Conservation (phyloP, 2,113 vertebrate species). For the Haemorhous mexicanus region DNA sequence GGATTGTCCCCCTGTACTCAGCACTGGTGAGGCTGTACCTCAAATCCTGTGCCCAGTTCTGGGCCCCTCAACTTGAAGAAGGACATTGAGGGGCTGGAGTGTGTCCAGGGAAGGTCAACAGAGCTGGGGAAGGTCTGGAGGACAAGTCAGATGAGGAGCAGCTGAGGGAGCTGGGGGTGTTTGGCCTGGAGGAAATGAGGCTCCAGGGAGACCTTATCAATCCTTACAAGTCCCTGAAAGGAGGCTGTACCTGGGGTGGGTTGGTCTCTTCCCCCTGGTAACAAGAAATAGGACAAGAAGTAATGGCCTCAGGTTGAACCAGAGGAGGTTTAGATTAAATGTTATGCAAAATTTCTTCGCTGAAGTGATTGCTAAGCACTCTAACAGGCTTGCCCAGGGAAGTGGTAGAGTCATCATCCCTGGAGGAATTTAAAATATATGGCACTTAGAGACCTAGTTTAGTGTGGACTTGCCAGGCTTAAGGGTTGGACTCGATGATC, state of each 20-base stretch:
- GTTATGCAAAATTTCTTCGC: background rate
- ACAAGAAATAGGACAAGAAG: background rate
- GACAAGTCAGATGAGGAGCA: background rate
- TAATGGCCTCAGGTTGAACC: background rate
- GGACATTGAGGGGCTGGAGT: rapidly evolving
- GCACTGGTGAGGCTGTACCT: background rate
- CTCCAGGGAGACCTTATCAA: background rate
- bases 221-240: background rate
- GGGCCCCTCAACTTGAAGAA: background rate
- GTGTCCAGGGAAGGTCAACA: rapidly evolving
- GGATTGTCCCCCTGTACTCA: rapidly evolving
- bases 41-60: rapidly evolving
- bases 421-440: background rate
- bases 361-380: background rate
- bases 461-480: background rate
- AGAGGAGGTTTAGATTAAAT: background rate
- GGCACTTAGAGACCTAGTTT: background rate
- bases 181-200: background rate
- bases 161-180: background rate
- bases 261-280: background rate
- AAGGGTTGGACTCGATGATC: background rate
- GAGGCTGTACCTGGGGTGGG: background rate
- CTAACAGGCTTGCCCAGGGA: background rate
- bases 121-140: background rate
- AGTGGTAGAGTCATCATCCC: background rate